Evolutionary conservation across 2,797 vertebrate species (phyloP).

Genomic region (Rhinichthys osculus): DNA sequence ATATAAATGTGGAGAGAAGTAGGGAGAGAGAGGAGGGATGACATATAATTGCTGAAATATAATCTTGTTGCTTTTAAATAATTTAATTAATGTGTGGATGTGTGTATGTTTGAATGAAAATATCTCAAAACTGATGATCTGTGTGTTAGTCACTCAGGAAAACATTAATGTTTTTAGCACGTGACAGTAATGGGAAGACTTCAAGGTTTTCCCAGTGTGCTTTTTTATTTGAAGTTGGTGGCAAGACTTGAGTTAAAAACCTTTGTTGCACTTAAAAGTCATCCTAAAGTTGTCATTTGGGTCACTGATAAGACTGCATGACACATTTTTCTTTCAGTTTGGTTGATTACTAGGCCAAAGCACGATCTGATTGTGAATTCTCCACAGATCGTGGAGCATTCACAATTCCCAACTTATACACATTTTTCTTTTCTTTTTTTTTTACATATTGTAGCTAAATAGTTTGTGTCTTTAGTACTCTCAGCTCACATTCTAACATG

Average conservation of each 20-base stretch:
- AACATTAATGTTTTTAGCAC: background rate
- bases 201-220: background rate
- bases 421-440: background rate
- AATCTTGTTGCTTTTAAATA: background rate
- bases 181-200: background rate
- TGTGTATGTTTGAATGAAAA: background rate
- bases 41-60: background rate
- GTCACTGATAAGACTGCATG: background rate
- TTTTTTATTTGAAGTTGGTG: background rate
- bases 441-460: background rate
- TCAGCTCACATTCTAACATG: background rate
- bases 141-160: constrained; percentile 14
- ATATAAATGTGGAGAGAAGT: too few relatives aligned
- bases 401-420: background rate
- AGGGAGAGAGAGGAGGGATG: background rate
- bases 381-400: background rate
- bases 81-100: background rate
- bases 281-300: background rate
- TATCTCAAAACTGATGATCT: too few relatives aligned
- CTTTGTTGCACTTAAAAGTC: background rate
- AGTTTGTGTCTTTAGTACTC: background rate
- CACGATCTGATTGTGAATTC: too few relatives aligned
- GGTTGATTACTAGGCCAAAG: background rate
- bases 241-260: background rate
- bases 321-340: background rate